phyloP scores from a whole-genome alignment of 1,140 invertebrate genomes.

The Latrodectus geometricus region DNA sequence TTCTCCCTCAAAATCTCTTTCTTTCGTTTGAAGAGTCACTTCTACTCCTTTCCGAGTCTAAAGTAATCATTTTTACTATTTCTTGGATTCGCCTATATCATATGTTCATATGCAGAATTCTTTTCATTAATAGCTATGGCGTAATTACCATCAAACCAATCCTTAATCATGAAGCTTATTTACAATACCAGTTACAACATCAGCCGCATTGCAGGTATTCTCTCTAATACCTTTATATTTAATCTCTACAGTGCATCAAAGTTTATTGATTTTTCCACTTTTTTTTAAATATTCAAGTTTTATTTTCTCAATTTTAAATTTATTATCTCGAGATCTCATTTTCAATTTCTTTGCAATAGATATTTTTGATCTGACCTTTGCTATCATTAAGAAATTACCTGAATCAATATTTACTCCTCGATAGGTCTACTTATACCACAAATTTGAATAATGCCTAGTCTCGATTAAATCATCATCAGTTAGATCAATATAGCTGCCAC shows the following conservation, averaged over 20 bases:
- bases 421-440: no score
- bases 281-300: no score
- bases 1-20: no score
- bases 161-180: background rate
- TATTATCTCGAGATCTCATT: background rate
- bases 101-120: background rate
- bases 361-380: no score
- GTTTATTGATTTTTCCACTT: background rate
- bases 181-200: background rate
- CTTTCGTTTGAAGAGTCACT: background rate
- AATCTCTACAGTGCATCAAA: background rate
- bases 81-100: background rate
- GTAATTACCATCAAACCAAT: conserved; percentile 1
- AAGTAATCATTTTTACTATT: background rate
- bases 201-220: background rate
- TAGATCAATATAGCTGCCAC: background rate
- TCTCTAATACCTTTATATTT: background rate
- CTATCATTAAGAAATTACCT: no score
- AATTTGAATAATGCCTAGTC: no score
- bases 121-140: background rate
- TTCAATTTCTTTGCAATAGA: background rate
- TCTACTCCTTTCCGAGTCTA: background rate
- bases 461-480: no score
- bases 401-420: no score
- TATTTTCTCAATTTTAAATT: background rate